Base-by-base conservation (phyloP, 2,113 vertebrate species). In the Girardinichthys multiradiatus region DNA sequence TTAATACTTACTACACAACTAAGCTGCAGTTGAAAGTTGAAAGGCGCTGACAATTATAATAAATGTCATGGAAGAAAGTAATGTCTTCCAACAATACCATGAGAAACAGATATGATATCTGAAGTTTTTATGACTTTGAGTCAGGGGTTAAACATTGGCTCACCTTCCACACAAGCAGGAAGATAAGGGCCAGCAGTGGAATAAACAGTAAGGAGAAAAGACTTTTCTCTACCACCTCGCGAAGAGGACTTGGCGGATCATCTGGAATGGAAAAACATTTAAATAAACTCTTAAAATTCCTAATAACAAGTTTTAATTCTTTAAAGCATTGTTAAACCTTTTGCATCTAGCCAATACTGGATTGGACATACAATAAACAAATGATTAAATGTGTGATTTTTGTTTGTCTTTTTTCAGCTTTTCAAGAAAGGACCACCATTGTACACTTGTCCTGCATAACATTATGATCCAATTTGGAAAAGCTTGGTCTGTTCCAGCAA, bases 161-260 rank as follows among this genome's bases (percentile, higher is more conserved):
- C 51, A 95, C 94, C 93, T 94, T 95, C 93, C 94, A 95, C 67
- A 92, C 83, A 5, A 95, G 82, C 78, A 94, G 82, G 64, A 94
- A 89, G 45, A 91, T 48, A 29, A 92, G 75, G 33, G 87, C 92
- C 71, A 93, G 70, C 68, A 94, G 80, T 13, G 93, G 93, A 68
- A 95, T 91, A 71, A 92, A 77, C 24, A 94, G 89, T 72, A 94
- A 85, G 6, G 88, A 94, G 51, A 94, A 63, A 35, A 95, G 93
- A 82, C 92, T 93, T 77, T 77, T 88, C 84, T 94, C 84, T 74
- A 94, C 45, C 63, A 88, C 68, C 60, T 89, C 82, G 4, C 87
- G 65, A 64, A 92, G 68, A 58, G 80, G 2, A 30, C 69, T 69
- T 30, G 10, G 26, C 70, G 8, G 17, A 2, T 7, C 26, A 68